Evolutionary conservation across 2,888 invertebrate genomes (phyloP), one percentile per base, ranked within the genome.

Genomic region (Plutella xylostella): DNA sequence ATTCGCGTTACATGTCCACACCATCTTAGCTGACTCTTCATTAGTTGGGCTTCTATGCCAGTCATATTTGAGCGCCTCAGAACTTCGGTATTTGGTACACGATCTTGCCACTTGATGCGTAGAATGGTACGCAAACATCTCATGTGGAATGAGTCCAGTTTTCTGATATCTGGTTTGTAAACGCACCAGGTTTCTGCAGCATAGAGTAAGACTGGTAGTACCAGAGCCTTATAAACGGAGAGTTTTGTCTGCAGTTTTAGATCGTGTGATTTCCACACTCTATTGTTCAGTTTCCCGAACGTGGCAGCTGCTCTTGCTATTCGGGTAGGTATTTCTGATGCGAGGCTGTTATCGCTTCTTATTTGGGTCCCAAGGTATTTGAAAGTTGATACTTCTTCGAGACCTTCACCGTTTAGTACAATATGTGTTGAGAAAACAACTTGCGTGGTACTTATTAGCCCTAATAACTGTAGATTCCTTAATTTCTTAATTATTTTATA

Each of bases 131-230:
- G 38, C 12, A 39, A 14, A 15, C 38, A 39, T 14, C 38, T 21
- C 38, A 39, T 14, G n/a, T 20, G 21, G 15, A 39, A 39, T 2
- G 21, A 3, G 22, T 41, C 28, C 5, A 38, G 31, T 20, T 33
- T 19, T 18, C 21, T 35, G 17, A 49, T 21, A 14, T 45, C 46
- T 31, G 9, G 25, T 40, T 48, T 51, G 15, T 50, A 53, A 1
- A 43, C 33, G 31, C 53, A 53, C 51, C 48, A 51, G 1, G 51
- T 42, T 31, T 53, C 51, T 1, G 50, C 33, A 33, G 33, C 15
- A 15, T 18, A 38, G 17, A 38, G 20, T 14, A 52, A 34, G 2
- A 37, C 31, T 3, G 50, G 52, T 14, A 49, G n/a, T 2, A 52
- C 30, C 3, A 40, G 12, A 3, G 25, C 40, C 15, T 40, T 25